Evolutionary conservation across 2,797 vertebrate genomes (phyloP).

Genomic region (Presbytis comata): DNA sequence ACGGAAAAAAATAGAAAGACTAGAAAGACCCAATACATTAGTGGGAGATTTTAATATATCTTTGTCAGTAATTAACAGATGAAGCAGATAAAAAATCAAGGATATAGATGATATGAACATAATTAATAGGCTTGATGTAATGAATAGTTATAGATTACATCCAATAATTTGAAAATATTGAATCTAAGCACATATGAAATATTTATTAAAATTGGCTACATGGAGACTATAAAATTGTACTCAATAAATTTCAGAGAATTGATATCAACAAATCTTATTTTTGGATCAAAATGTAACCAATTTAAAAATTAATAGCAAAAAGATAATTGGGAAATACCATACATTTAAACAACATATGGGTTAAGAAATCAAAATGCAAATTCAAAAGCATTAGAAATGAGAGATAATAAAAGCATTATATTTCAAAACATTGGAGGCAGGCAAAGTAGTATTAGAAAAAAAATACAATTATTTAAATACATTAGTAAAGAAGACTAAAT

Average conservation of each 20-base stretch:
- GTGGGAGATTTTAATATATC: neutral
- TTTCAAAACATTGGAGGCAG: neutral
- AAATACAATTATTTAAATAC: neutral
- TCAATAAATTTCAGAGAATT: neutral
- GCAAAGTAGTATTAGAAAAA: neutral
- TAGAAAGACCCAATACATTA: neutral
- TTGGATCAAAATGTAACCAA: neutral
- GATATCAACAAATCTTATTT: neutral
- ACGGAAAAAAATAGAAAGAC: neutral
- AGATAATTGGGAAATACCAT: neutral
- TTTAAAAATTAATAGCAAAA: neutral
- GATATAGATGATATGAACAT: neutral
- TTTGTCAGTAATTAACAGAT: neutral
- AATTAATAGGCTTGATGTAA: neutral
- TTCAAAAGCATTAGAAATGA: neutral
- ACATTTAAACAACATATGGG: neutral
- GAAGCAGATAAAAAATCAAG: neutral
- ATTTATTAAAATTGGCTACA: neutral
- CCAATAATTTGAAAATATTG: neutral
- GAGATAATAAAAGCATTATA: neutral
- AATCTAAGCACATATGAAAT: neutral
- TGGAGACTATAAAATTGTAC: neutral
- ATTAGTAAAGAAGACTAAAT: neutral
- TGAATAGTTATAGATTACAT: neutral
- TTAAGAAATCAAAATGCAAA: neutral